These are phyloP conservation scores for Noturus placidus DNA, from an alignment of 2,113 vertebrate genomes.

Conservation along the genomic window DNA sequence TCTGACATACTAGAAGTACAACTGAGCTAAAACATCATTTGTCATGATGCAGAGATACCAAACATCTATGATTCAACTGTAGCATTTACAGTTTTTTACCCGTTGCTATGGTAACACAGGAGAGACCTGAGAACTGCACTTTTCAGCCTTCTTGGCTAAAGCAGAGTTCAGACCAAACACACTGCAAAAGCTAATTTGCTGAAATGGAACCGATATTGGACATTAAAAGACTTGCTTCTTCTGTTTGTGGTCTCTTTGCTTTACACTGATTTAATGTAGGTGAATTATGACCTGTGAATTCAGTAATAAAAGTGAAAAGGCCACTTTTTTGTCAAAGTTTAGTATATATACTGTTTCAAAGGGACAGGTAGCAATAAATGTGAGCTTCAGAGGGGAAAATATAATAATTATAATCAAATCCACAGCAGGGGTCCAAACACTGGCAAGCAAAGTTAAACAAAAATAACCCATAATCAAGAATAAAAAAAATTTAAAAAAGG, in stretches of 20 bases:
- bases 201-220: neutral
- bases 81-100: neutral
- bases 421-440: neutral
- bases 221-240: neutral
- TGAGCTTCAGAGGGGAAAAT: neutral
- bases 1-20: neutral
- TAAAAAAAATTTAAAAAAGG: neutral
- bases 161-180: neutral
- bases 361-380: neutral
- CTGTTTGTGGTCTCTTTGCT: neutral
- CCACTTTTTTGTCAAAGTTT: neutral
- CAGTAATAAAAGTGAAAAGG: neutral
- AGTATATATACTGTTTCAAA: neutral
- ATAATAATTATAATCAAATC: neutral
- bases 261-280: neutral
- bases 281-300: neutral
- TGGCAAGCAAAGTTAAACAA: neutral
- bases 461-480: neutral
- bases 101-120: neutral
- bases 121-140: neutral
- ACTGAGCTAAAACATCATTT: neutral
- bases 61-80: neutral
- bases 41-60: neutral
- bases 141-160: neutral
- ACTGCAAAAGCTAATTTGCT: neutral